Conservation (phyloP, 2,797 vertebrate genomes). For the Characodon lateralis region DNA sequence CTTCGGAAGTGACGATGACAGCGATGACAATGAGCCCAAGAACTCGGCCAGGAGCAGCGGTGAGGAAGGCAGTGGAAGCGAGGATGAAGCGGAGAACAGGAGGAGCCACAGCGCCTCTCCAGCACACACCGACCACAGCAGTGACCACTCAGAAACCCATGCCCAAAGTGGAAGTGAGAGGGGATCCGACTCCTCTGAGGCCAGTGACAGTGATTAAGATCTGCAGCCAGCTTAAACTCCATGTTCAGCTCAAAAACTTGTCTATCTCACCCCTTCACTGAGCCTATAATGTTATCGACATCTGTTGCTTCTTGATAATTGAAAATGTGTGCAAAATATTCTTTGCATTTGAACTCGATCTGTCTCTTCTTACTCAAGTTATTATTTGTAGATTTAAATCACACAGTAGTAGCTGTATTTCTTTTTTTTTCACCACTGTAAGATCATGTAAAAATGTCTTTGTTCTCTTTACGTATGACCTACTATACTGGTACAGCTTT, state of each 20-base stretch:
- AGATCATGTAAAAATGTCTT: slow-evolving; percentile 39
- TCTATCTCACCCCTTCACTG: slow-evolving; percentile 1
- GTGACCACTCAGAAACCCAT: slow-evolving; percentile 84
- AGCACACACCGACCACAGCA: slow-evolving; percentile 83
- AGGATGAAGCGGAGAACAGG: slow-evolving; percentile 70
- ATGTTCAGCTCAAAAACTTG: slow-evolving; percentile 20
- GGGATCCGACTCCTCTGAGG: slow-evolving; percentile 87
- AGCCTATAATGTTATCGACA: slow-evolving; percentile 17
- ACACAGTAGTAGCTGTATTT: slow-evolving; percentile 8
- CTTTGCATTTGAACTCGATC: slow-evolving; percentile 16
- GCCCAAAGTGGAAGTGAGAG: slow-evolving; percentile 85
- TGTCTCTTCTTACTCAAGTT: slow-evolving; percentile 28
- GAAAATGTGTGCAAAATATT: slow-evolving; percentile 17
- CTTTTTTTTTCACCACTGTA: slow-evolving; percentile 37
- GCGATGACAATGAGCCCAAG: slow-evolving; percentile 80
- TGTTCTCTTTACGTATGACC: slow-evolving; percentile 29
- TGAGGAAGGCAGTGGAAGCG: slow-evolving; percentile 74
- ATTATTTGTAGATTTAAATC: slow-evolving; percentile 57
- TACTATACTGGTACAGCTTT: slow-evolving; percentile 34
- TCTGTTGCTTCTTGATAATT: slow-evolving; percentile 19
- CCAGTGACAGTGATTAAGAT: slow-evolving; percentile 87
- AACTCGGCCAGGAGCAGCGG: slow-evolving; percentile 74
- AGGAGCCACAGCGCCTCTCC: slow-evolving; percentile 84
- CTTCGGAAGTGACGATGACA: slow-evolving; percentile 89
- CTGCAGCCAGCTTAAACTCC: not conserved